Conservation (phyloP, 2,797 vertebrate genomes). For the Ataeniobius toweri region DNA sequence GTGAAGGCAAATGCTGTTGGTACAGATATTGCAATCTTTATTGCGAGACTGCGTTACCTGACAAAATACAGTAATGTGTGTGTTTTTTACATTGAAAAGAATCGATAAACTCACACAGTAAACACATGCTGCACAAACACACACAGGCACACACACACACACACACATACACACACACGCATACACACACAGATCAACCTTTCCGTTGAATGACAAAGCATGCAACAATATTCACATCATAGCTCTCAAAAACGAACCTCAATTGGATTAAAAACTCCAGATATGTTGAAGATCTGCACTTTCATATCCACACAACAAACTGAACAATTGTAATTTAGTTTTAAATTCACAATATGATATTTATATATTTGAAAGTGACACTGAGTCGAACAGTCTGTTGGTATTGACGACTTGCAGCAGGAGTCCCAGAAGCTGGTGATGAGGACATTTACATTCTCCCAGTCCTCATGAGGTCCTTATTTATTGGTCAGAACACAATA, state of each 20-base stretch:
- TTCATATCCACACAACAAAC: conserved; percentile 64
- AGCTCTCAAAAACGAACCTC: conserved; percentile 39
- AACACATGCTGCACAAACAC: conserved; percentile 74
- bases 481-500: conserved; percentile 38
- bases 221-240: conserved; percentile 67
- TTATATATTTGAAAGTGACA: conserved; percentile 31
- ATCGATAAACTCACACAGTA: conserved; percentile 68
- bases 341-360: conserved; percentile 58
- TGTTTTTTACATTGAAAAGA: conserved; percentile 65
- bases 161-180: conserved; percentile 15
- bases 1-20: conserved; percentile 19
- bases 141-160: conserved; percentile 49
- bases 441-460: conserved; percentile 69
- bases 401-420: conserved; percentile 63
- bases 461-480: conserved; percentile 46
- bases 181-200: conserved; percentile 54
- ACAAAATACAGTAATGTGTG: conserved; percentile 73
- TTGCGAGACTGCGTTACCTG: conserved; percentile 77
- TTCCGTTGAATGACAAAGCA: conserved; percentile 73
- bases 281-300: conserved; percentile 47
- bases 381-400: conserved; percentile 62
- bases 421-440: conserved; percentile 59
- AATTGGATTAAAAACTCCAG: conserved; percentile 39
- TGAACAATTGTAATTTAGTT: conserved; percentile 59
- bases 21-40: conserved; percentile 75